Percentiles rank a stretch among this genome's conserved stretches.
These are phyloP conservation scores for Drosophila rufa DNA, from an alignment of 1,140 invertebrate species.

Conservation along the genomic window DNA sequence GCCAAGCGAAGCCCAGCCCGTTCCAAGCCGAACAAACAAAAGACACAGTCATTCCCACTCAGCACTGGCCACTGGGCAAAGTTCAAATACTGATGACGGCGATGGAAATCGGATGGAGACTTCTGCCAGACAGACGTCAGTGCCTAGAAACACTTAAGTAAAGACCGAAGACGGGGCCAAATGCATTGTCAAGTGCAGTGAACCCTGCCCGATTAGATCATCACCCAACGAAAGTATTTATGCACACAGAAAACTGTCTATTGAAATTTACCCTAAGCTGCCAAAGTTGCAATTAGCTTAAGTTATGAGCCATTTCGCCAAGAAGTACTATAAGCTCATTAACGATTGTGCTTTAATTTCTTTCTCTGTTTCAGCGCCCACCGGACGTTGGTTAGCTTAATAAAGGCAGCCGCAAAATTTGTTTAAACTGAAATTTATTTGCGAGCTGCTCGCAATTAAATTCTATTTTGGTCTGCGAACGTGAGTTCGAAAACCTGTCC, in stretches of 20 bases:
- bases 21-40: conserved; percentile 31
- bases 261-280: too few relatives aligned
- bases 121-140: conserved; percentile 46
- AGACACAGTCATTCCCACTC: conserved; percentile 51
- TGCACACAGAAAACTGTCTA: neutral
- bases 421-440: conserved; percentile 61
- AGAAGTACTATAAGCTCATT: neutral
- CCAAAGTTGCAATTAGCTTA: too few relatives aligned
- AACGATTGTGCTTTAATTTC: neutral
- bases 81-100: conserved; percentile 36
- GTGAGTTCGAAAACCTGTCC: conserved; percentile 32
- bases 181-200: conserved; percentile 70
- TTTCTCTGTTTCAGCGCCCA: conserved; percentile 12
- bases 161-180: conserved; percentile 27
- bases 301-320: neutral
- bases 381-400: conserved; percentile 34
- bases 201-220: conserved; percentile 49
- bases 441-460: conserved; percentile 50
- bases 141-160: conserved; percentile 35
- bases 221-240: neutral
- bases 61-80: conserved; percentile 34
- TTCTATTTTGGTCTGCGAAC: conserved; percentile 44
- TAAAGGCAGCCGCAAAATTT: conserved; percentile 37
- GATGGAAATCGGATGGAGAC: conserved; percentile 15
- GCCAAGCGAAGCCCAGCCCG: conserved; percentile 20